Evolutionary conservation across 2,113 vertebrate species (phyloP), one percentile per base, ranked within the genome.

Genomic region (Spheniscus mendiculus): DNA sequence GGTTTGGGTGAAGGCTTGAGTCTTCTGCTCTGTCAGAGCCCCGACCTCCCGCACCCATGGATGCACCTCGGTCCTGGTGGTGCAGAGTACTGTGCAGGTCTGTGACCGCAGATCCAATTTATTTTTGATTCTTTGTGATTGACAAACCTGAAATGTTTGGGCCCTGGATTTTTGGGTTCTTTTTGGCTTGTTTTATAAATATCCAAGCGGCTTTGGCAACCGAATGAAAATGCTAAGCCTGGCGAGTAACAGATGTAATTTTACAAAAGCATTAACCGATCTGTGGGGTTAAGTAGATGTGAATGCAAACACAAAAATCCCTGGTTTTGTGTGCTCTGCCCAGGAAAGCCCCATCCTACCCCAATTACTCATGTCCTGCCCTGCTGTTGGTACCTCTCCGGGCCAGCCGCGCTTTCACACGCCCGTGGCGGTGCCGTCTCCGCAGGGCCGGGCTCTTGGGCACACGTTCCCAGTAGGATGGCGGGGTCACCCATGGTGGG

Each of bases 401-500:
- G 20, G 40, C 59, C 38, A 47, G 74, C 38, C 34, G 26, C 1
- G 6, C 20, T 32, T 27, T 40, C 10, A 1, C 45, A 50, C 10
- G 2, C 19, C 61, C 5, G 1, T 5, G 0, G 71, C 3, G 0
- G 23, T 6, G 66, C 45, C 8, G 3, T 36, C 74, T 63, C 71
- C 6, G 13, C 50, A 4, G 23, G 14, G 45, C 38, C 2, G 1
- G 58, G 67, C 40, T 34, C 32, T 0, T 0, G 1, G 65, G 65
- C n/a, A 0, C 59, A 13, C 23, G 2, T 34, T 38, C 67, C 44
- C 12, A 0, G 23, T 30, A 26, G 62, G 32, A 50, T 42, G 45
- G 22, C 0, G 1, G 49, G 22, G 61, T 42, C 69, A 36, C 5
- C 38, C 14, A 0, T 1, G 38, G 40, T 12, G 55, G 61, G 34